Base-by-base conservation (phyloP, 2,888 invertebrate species). In the Cacoxenus indagator region DNA sequence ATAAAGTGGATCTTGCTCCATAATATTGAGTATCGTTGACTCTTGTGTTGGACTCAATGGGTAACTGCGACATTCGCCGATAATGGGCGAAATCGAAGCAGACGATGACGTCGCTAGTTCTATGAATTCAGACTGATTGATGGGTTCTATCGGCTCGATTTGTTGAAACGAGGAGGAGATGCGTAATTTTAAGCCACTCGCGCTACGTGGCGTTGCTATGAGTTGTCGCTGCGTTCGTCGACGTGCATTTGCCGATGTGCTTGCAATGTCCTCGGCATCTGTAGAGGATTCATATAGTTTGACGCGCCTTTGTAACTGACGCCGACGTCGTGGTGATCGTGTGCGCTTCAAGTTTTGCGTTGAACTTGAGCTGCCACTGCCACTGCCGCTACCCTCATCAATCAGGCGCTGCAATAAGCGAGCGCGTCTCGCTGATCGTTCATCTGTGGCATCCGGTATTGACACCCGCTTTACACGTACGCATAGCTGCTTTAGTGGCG, bases 1-100 rank as follows among this genome's bases (percentile, higher is more conserved):
- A 68, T 82, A 85, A 9, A 85, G 74, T 26, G 85, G 86, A 77
- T 86, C 78, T 64, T 82, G 29, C 46, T 81, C 82, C 11, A 43
- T 37, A 11, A 46, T n/a, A 55, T 64, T 59, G 2, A 27, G 4
- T 14, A 22, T 62, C 6, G 24, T 62, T 8, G 37, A 9, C 19
- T 62, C 61, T 8, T 8, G 61, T 24, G 45, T n/a, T 8, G 31
- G 19, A 43, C 19, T 24, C 14, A 51, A 9, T 8, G 14, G 64
- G 45, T 27, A 51, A 11, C 11, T 27, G 4, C 19, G 8, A 9
- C 19, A 4, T 17, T 51, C 64, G 17, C 51, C 17, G n/a, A 11
- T n/a, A 11, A 64, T 51, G 27, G 68, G 54, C 8, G 73, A 70
- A n/a, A 46, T 24, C 8, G 74, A 70, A 6, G 76, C 70, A 6